A percentile compares a stretch with the other conserved stretches of the same genome.
Conservation (phyloP, 2,797 vertebrate species). For the Tarsius wallacei region DNA sequence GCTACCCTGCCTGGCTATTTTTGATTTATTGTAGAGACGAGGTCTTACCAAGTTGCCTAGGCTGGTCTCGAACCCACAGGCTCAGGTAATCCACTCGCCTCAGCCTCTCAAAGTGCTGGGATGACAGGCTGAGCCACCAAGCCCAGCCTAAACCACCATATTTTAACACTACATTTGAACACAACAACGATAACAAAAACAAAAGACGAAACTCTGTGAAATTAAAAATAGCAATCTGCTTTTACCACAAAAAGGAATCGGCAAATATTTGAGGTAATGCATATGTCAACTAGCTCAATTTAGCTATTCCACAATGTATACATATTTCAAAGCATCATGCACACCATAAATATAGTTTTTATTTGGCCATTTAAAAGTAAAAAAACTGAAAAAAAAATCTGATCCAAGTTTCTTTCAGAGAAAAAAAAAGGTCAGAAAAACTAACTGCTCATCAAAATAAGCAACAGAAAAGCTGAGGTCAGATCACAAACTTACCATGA, state of each 20-base stretch:
- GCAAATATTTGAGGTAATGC: neutral
- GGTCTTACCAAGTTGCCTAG: no score
- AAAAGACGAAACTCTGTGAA: neutral
- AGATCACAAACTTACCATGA: neutral
- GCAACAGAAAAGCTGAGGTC: neutral
- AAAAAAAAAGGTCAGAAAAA: neutral
- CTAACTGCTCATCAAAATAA: neutral
- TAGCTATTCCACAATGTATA: neutral
- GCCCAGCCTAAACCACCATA: neutral
- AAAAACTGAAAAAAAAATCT: neutral
- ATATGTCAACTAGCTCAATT: neutral
- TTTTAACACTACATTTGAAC: neutral
- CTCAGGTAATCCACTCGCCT: no score
- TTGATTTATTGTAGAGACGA: no score
- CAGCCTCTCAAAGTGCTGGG: no score
- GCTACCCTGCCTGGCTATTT: no score
- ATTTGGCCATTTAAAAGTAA: neutral
- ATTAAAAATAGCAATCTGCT: neutral
- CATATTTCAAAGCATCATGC: neutral
- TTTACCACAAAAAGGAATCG: neutral
- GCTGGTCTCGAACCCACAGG: no score
- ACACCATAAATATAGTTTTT: neutral
- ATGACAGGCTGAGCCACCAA: no score
- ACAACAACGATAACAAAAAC: neutral
- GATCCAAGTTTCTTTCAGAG: neutral